These are phyloP conservation scores for Uropsilus gracilis DNA, from an alignment of 2,113 vertebrate species.

Conservation along the genomic window DNA sequence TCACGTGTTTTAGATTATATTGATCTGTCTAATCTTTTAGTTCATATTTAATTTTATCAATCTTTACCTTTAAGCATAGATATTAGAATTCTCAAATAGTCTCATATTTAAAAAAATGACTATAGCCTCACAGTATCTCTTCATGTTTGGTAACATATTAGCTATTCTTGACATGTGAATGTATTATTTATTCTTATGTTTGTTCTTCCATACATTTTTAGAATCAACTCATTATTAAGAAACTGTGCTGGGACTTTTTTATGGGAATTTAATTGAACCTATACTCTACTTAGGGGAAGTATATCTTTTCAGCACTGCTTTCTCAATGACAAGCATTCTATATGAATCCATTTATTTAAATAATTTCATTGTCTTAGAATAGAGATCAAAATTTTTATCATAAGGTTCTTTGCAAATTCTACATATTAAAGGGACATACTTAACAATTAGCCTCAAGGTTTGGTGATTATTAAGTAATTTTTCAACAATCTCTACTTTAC, in stretches of 20 bases:
- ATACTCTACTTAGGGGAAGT: background rate
- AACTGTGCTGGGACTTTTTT: background rate
- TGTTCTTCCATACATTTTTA: background rate
- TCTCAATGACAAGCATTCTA: background rate
- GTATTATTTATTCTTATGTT: background rate
- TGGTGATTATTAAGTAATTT: background rate
- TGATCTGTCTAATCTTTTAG: background rate
- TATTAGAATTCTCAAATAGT: background rate
- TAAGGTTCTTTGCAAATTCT: background rate
- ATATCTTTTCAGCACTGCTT: background rate
- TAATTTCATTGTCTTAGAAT: background rate
- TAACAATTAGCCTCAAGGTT: background rate
- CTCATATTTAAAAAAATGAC: background rate
- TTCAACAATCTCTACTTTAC: background rate
- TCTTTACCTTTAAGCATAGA: background rate
- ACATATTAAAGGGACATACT: background rate
- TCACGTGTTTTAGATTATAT: background rate
- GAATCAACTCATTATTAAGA: background rate
- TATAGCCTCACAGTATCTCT: background rate
- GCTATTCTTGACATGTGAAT: background rate
- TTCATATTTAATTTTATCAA: background rate
- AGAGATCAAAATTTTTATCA: background rate
- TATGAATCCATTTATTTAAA: conserved; percentile 7
- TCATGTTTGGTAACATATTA: background rate
- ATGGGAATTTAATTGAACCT: background rate